A percentile compares a stretch with the other conserved stretches of the same genome.
Evolutionary conservation across 2,888 invertebrate genomes (phyloP).

Genomic region (Cordilura impudica): DNA sequence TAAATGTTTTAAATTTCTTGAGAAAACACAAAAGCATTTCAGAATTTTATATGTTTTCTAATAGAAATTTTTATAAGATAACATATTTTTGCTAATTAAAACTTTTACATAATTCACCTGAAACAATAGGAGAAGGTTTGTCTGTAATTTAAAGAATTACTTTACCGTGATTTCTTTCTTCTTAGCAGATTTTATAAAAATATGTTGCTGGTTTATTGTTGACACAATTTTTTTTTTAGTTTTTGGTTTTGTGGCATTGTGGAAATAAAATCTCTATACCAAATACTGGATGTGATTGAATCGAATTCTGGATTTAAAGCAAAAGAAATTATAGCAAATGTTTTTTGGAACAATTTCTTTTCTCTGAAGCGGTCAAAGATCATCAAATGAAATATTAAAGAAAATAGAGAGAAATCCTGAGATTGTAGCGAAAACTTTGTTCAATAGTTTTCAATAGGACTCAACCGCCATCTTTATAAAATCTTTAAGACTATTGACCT

Average conservation of each 20-base stretch:
- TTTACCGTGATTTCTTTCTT: too few species aligned
- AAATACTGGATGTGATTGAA: conserved; percentile 8
- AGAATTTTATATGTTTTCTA: background rate
- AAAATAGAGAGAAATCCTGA: background rate
- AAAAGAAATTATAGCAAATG: conserved; percentile 20
- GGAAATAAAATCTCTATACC: background rate
- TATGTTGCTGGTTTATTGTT: background rate
- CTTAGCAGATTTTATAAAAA: background rate
- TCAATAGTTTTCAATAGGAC: too few species aligned
- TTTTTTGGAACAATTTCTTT: conserved; percentile 19
- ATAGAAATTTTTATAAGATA: background rate
- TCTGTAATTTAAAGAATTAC: too few species aligned
- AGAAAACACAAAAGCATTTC: background rate
- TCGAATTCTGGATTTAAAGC: conserved; percentile 25
- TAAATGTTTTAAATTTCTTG: background rate
- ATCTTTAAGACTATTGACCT: background rate
- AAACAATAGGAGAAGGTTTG: background rate
- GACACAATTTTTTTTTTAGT: background rate
- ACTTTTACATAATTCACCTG: background rate
- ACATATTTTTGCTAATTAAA: background rate
- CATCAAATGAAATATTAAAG: background rate
- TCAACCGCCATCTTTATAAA: background rate
- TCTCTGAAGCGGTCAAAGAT: background rate
- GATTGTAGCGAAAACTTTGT: background rate
- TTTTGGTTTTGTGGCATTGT: background rate